Base-by-base conservation (phyloP, 2,113 vertebrate genomes). In the Apistogramma diplotaenia region DNA sequence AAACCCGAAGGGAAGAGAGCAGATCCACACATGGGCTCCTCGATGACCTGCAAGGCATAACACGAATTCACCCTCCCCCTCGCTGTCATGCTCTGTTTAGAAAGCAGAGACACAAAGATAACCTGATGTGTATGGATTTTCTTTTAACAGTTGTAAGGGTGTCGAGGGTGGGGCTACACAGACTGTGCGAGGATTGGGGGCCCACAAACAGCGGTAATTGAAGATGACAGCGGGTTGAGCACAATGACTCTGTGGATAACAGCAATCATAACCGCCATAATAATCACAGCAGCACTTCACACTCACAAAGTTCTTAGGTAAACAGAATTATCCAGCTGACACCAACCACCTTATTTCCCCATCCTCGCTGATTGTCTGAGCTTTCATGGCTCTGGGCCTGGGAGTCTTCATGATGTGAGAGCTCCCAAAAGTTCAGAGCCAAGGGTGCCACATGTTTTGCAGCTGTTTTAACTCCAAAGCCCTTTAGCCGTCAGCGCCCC, bases 211-310 rank as follows among this genome's bases (percentile, higher is more conserved):
- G 92, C 37, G 76, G 94, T 96, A 95, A 95, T 94, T 95, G 94
- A 94, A 95, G 93, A 61, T 89, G 93, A 95, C 94, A 95, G 91
- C 78, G 19, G 88, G 91, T 90, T 92, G 93, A 93, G 84, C 91
- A 93, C 90, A 93, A 92, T 91, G 92, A 89, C 90, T 92, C 89
- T 82, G 86, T 82, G 89, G 89, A 94, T 93, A 87, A 92, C 90
- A 92, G 92, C 93, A 91, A 92, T 95, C 93, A 94, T 93, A 95
- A 95, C 91, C 85, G 23, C 88, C 43, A 57, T 94, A 93, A 94
- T 95, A 92, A 93, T 93, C 87, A 51, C 94, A 91, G 91, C 93
- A 86, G 89, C 92, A 29, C 92, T 21, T 78, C 91, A 60, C 76
- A 80, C 54, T 53, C 73, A 61, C 86, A 86, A 87, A 92, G 87